phyloP scores from a whole-genome alignment of 2,888 invertebrate genomes.

The Podotricha telesiphe region DNA sequence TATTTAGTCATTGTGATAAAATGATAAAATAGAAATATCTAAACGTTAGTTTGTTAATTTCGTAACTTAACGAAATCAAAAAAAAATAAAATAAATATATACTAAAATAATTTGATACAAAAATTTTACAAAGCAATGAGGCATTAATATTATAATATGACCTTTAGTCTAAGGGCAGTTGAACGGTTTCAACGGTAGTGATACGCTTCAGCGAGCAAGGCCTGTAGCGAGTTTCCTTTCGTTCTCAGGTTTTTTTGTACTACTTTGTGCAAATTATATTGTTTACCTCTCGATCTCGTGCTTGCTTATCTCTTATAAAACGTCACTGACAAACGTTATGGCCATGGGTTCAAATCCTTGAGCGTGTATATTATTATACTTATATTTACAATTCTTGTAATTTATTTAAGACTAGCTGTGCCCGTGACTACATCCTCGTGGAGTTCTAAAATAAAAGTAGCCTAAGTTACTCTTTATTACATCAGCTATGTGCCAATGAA shows the following conservation, averaged over 20 bases:
- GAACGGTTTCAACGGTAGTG: slow-evolving; percentile 42
- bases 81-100: not conserved
- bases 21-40: no score
- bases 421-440: no score
- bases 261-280: slow-evolving; percentile 28
- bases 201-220: slow-evolving; percentile 41
- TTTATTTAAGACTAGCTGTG: no score
- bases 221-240: slow-evolving; percentile 41
- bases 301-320: slow-evolving; percentile 1
- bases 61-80: no score
- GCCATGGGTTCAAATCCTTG: not conserved
- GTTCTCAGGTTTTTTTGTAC: slow-evolving; percentile 30
- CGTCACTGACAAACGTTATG: not conserved
- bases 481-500: no score
- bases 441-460: no score
- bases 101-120: slow-evolving; percentile 30
- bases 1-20: no score
- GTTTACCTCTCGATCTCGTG: slow-evolving; percentile 21
- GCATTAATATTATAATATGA: slow-evolving; percentile 41
- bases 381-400: no score
- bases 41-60: no score
- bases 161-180: slow-evolving; percentile 44
- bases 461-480: no score
- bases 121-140: slow-evolving; percentile 32
- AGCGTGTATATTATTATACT: not conserved